phyloP scores from a whole-genome alignment of 2,113 vertebrate species.

The Chionomys nivalis region DNA sequence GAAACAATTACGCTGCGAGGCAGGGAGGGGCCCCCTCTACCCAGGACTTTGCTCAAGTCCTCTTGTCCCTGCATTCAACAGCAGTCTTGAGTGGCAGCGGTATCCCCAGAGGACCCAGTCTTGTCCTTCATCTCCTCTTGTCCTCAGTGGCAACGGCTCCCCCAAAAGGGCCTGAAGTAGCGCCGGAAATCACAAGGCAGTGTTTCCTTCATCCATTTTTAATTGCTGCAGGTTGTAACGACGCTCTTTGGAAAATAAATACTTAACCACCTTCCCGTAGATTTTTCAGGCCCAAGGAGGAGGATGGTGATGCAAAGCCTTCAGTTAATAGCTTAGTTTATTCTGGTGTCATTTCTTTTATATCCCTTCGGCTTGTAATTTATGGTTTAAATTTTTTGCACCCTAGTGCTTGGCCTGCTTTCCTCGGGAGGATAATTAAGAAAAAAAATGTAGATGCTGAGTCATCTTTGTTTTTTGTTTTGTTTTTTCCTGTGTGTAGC shows the following conservation, averaged over 20 bases:
- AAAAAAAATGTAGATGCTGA: conserved; percentile 80
- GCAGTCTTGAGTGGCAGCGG: background rate
- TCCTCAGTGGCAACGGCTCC: conserved; percentile 52
- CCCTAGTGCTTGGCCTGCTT: conserved; percentile 81
- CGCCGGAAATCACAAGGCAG: conserved; percentile 63
- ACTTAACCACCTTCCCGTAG: conserved; percentile 79
- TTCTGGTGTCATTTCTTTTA: conserved; percentile 84
- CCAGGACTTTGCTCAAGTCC: background rate
- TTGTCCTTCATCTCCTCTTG: conserved; percentile 25
- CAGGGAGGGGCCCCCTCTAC: background rate
- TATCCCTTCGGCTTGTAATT: conserved; percentile 84
- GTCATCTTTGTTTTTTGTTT: conserved; percentile 12
- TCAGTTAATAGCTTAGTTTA: conserved; percentile 85
- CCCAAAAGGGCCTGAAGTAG: conserved; percentile 32
- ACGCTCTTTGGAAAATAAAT: conserved; percentile 85
- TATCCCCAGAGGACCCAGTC: background rate
- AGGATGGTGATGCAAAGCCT: conserved; percentile 67
- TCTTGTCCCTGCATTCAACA: background rate
- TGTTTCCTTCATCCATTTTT: conserved; percentile 86
- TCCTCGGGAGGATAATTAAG: conserved; percentile 86
- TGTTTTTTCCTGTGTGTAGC: conserved; percentile 31
- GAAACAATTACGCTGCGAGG: conserved; percentile 5
- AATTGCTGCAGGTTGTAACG: conserved; percentile 84
- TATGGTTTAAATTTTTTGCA: conserved; percentile 84
- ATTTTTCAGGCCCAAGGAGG: conserved; percentile 70